Base-by-base conservation (phyloP, 2,113 vertebrate species). In the Melospiza georgiana region DNA sequence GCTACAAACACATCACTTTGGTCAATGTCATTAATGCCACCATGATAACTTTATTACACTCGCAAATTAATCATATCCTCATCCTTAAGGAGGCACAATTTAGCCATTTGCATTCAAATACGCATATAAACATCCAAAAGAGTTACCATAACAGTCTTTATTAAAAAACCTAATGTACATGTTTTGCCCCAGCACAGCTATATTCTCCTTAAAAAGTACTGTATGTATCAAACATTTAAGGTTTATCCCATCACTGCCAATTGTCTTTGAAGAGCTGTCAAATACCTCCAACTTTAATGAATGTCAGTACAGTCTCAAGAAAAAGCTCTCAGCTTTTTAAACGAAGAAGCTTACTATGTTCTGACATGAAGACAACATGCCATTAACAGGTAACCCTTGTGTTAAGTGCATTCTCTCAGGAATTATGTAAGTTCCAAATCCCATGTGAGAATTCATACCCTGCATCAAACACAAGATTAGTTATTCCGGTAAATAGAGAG, bases 221-320 rank as follows among this genome's bases (percentile, higher is more conserved):
- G 90, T 73, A 96, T 79, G 84, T 97, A 98, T 98, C 97, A 98
- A 98, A 98, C 92, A 90, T 96, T 97, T 93, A 91, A 87, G 66
- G 77, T 95, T 94, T 74, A 78, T 52, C 25, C 54, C 73, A 91
- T 96, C 86, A 48, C 83, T 96, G 81, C 89, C 95, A 96, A 92
- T 89, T 95, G 87, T 96, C 97, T 68, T 96, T 97, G 95, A 97
- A 98, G 97, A 98, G 97, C 97, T 98, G 97, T 96, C 90, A 96
- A 95, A 92, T 37, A 54, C 9, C 59, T 94, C 76, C 67, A 93
- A 52, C 58, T 89, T 84, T 49, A 71, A 72, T 6, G 7, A 88
- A 72, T 8, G 10, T 57, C 61, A 77, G 11, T 13, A 55, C 0
- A 86, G 49, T 41, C 44, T 72, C 93, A 95, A 96, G 90, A 95